phyloP scores from a whole-genome alignment of 2,113 vertebrate species.

The Pygoscelis antarcticus region DNA sequence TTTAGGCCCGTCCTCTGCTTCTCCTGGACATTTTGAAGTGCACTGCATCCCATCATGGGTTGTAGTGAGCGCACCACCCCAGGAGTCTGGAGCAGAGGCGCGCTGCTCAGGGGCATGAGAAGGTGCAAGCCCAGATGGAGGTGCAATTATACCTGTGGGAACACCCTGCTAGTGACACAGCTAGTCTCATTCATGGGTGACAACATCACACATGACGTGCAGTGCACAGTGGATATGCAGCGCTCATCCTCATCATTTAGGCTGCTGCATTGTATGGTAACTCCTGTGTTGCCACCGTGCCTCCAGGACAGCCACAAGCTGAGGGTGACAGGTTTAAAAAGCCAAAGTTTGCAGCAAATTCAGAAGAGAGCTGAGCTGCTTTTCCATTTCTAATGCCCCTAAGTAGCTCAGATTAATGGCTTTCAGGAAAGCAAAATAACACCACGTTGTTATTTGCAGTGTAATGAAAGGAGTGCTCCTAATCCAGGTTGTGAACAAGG shows the following conservation, averaged over 20 bases:
- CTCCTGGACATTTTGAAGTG: background rate
- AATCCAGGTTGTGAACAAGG: slow-evolving; percentile 2
- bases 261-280: background rate
- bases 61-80: background rate
- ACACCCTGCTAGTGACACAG: background rate
- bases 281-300: fast-evolving
- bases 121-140: background rate
- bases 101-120: fast-evolving
- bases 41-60: fast-evolving
- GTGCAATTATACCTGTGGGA: background rate
- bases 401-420: slow-evolving; percentile 20
- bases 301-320: background rate
- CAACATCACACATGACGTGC: fast-evolving
- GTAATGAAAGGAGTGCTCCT: background rate
- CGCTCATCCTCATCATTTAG: fast-evolving
- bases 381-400: slow-evolving; percentile 1
- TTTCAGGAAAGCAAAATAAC: slow-evolving; percentile 10
- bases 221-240: fast-evolving
- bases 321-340: background rate
- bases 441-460: fast-evolving
- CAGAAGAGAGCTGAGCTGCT: background rate
- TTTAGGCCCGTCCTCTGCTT: background rate
- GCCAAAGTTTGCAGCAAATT: background rate
- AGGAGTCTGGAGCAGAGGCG: background rate
- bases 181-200: background rate